Percentiles rank a stretch among this genome's conserved stretches.
Conservation (phyloP, 2,888 invertebrate species). For the Torymus auratus region DNA sequence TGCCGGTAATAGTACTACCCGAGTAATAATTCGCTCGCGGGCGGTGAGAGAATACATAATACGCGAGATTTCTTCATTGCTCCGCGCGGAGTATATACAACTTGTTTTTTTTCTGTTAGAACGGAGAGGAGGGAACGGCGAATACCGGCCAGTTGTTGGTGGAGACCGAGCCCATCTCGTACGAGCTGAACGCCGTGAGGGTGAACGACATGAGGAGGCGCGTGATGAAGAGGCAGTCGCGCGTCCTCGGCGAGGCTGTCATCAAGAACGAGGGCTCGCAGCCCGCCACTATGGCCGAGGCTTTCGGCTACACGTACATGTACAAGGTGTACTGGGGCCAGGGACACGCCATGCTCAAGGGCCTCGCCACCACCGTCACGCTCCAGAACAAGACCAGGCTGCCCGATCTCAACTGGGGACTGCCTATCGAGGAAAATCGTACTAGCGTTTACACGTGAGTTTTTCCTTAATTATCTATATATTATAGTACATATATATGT, state of each 20-base stretch:
- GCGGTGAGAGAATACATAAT: too few relatives aligned
- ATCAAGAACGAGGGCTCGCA: constrained; percentile 78
- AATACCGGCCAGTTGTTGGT: constrained; percentile 84
- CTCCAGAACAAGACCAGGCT: constrained; percentile 80
- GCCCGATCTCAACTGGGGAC: constrained; percentile 85
- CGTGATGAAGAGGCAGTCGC: constrained; percentile 73
- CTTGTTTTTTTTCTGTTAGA: constrained; percentile 58
- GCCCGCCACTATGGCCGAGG: constrained; percentile 83
- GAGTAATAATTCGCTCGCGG: too few relatives aligned
- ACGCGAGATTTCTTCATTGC: too few relatives aligned
- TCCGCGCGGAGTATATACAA: too few relatives aligned
- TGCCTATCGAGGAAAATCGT: constrained; percentile 77
- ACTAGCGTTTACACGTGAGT: constrained; percentile 78
- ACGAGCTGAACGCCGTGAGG: constrained; percentile 85
- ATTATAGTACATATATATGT: neutral
- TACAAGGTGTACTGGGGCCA: constrained; percentile 89
- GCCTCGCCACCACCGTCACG: constrained; percentile 82
- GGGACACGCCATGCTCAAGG: constrained; percentile 84
- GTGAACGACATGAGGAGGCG: constrained; percentile 79
- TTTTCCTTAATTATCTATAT: neutral
- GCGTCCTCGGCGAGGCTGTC: constrained; percentile 74
- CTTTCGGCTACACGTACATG: constrained; percentile 84
- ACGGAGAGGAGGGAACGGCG: constrained; percentile 65
- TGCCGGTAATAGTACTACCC: too few relatives aligned
- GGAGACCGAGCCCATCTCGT: constrained; percentile 88